phyloP scores from a whole-genome alignment of 2,113 vertebrate species.

The Thryonomys swinderianus region DNA sequence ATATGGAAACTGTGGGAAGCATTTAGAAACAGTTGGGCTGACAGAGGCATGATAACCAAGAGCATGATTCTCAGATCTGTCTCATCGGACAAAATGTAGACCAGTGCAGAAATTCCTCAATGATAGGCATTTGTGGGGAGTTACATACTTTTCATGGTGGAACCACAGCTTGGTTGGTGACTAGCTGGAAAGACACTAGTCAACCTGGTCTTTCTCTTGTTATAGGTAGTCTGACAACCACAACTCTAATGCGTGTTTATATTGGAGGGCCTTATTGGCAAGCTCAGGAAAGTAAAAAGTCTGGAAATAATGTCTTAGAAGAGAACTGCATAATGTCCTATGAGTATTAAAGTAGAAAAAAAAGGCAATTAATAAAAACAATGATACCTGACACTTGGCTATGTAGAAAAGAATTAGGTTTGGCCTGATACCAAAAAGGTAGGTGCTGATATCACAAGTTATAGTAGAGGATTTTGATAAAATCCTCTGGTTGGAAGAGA shows the following conservation, averaged over 20 bases:
- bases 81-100: neutral
- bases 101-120: rapidly evolving
- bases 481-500: neutral
- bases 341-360: neutral
- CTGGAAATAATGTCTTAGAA: neutral
- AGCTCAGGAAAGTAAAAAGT: neutral
- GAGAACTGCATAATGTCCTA: neutral
- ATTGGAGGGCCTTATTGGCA: neutral
- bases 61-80: neutral
- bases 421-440: neutral
- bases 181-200: neutral
- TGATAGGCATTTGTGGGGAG: neutral
- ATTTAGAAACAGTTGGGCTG: neutral
- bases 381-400: neutral
- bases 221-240: neutral
- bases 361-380: neutral
- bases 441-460: neutral
- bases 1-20: neutral
- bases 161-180: neutral
- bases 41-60: neutral
- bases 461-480: neutral
- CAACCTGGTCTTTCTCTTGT: neutral
- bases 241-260: neutral
- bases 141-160: neutral
- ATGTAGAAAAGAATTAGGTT: neutral